Percentiles rank a stretch among this genome's conserved stretches.
phyloP scores from a whole-genome alignment of 2,888 invertebrate genomes.

The Dichetophora obliterata region DNA sequence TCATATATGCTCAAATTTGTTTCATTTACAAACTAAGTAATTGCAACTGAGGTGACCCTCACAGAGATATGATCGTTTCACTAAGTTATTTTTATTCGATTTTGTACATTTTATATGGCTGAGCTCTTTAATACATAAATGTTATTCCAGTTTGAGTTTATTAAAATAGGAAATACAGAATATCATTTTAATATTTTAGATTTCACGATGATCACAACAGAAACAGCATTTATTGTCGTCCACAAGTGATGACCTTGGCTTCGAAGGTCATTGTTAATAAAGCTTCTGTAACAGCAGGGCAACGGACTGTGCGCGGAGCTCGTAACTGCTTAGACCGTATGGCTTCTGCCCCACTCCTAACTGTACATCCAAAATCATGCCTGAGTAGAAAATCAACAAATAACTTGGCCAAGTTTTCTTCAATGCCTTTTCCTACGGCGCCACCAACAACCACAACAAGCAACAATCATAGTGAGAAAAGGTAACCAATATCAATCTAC shows the following conservation, averaged over 20 bases:
- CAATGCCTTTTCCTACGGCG: slow-evolving; percentile 30
- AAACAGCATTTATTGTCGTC: slow-evolving; percentile 65
- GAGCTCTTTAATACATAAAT: too few relatives aligned
- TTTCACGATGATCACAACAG: slow-evolving; percentile 66
- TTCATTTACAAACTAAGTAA: too few relatives aligned
- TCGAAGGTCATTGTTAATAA: slow-evolving; percentile 68
- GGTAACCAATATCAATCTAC: slow-evolving; percentile 48
- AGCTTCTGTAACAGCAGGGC: slow-evolving; percentile 53
- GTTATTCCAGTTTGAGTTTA: neutral
- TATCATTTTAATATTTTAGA: slow-evolving; percentile 52
- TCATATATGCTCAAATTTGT: too few relatives aligned
- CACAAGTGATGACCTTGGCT: slow-evolving; percentile 66
- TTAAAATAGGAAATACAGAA: neutral
- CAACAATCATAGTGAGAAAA: slow-evolving; percentile 45
- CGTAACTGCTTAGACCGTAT: slow-evolving; percentile 60
- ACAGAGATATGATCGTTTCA: neutral
- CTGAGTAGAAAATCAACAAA: slow-evolving; percentile 67
- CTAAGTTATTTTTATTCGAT: neutral
- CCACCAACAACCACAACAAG: slow-evolving; percentile 42
- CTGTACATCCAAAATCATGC: slow-evolving; percentile 72
- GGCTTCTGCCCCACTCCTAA: slow-evolving; percentile 63
- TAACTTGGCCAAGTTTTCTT: neutral
- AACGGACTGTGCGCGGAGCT: slow-evolving; percentile 47
- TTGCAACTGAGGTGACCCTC: too few relatives aligned
- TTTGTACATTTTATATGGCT: neutral